Conservation (phyloP, 1,140 invertebrate genomes). For the Dufourea novaeangliae region DNA sequence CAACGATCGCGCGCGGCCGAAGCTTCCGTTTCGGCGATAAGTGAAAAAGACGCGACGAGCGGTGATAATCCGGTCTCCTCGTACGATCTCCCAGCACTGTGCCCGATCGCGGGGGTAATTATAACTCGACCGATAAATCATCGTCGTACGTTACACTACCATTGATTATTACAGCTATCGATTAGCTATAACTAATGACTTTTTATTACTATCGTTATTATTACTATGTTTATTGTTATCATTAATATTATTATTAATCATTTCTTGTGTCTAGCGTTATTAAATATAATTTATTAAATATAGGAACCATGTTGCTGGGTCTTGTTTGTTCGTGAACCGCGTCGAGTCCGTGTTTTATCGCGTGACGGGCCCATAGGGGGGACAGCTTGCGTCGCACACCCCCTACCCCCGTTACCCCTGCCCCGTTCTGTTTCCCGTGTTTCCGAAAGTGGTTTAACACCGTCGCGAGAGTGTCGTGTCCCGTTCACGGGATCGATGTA, state of each 20-base stretch:
- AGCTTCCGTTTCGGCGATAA: background rate
- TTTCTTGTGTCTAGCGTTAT: slow-evolving; percentile 73
- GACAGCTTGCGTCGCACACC: slow-evolving; percentile 11
- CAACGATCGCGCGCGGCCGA: too few relatives aligned
- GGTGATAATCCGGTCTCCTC: background rate
- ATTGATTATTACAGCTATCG: slow-evolving; percentile 73
- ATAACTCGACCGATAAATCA: slow-evolving; percentile 37
- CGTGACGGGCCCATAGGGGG: slow-evolving; percentile 58
- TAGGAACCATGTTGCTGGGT: slow-evolving; percentile 81
- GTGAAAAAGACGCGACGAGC: slow-evolving; percentile 26
- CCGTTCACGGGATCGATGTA: slow-evolving; percentile 34
- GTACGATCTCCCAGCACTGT: slow-evolving; percentile 23
- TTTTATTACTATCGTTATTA: slow-evolving; percentile 67
- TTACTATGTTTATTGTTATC: slow-evolving; percentile 73
- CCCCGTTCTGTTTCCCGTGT: background rate
- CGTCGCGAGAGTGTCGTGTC: background rate
- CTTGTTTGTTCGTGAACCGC: slow-evolving; percentile 67
- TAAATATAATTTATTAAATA: slow-evolving; percentile 81
- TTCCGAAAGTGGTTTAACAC: background rate
- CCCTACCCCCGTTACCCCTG: background rate
- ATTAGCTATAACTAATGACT: slow-evolving; percentile 68
- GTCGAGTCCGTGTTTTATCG: slow-evolving; percentile 55
- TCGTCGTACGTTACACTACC: slow-evolving; percentile 55
- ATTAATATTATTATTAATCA: slow-evolving; percentile 71
- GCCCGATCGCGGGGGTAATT: slow-evolving; percentile 26